A percentile compares a stretch with the other conserved stretches of the same genome.
These are phyloP conservation scores for Arothron firmamentum DNA, from an alignment of 2,113 vertebrate species.

Conservation along the genomic window DNA sequence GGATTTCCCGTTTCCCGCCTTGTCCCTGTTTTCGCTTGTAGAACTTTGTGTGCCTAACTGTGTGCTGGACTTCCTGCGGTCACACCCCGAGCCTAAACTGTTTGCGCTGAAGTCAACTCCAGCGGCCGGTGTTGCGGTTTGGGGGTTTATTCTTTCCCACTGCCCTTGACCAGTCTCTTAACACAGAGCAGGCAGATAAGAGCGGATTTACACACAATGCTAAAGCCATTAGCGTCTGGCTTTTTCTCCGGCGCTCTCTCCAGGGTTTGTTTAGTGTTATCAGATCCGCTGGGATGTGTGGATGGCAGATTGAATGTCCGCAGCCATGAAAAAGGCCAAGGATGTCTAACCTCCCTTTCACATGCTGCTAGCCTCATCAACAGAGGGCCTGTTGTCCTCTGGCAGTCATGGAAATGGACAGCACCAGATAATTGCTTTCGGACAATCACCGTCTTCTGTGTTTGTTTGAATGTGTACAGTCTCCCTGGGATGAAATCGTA, in stretches of 20 bases:
- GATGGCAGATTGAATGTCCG: slow-evolving; percentile 72
- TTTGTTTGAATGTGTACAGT: slow-evolving; percentile 68
- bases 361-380: slow-evolving; percentile 69
- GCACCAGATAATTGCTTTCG: slow-evolving; percentile 69
- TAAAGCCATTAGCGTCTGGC: slow-evolving; percentile 67
- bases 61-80: slow-evolving; percentile 2
- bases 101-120: slow-evolving; percentile 34
- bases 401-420: slow-evolving; percentile 68
- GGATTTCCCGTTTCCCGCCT: too few species aligned
- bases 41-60: too few species aligned
- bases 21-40: not conserved
- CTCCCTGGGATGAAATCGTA: slow-evolving; percentile 65
- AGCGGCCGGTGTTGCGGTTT: slow-evolving; percentile 37
- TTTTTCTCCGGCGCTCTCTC: slow-evolving; percentile 49
- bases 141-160: slow-evolving; percentile 50
- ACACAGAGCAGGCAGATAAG: slow-evolving; percentile 67
- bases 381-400: slow-evolving; percentile 66
- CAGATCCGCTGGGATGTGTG: slow-evolving; percentile 71
- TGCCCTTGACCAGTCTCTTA: slow-evolving; percentile 71
- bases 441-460: slow-evolving; percentile 64
- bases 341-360: slow-evolving; percentile 72
- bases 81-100: slow-evolving; percentile 21
- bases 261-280: slow-evolving; percentile 69
- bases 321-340: slow-evolving; percentile 67
- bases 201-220: slow-evolving; percentile 74